These are phyloP conservation scores for Axinella damicornis DNA, from an alignment of 37 sponge, comb jelly and placozoan species.

Conservation along the genomic window DNA sequence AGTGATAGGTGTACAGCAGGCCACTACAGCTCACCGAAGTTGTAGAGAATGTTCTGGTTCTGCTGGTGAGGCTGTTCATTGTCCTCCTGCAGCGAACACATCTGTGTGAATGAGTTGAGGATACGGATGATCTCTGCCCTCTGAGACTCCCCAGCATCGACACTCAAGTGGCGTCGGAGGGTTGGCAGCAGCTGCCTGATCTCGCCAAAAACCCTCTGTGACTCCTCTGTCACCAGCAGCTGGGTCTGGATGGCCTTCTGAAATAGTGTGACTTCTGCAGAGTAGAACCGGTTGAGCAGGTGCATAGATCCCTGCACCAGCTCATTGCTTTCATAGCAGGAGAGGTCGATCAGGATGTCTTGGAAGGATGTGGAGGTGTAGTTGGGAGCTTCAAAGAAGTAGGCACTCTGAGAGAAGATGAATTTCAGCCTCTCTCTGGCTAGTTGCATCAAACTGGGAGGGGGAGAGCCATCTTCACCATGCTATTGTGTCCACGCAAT, in stretches of 20 bases:
- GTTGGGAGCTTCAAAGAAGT: background rate
- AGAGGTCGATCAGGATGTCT: constrained; percentile 41
- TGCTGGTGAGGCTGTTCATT: constrained; percentile 61
- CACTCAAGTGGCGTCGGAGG: background rate
- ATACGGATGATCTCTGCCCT: constrained; percentile 10
- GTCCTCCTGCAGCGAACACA: constrained; percentile 44
- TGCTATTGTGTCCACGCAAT: too few species aligned
- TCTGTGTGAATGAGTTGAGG: background rate
- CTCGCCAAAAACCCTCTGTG: background rate
- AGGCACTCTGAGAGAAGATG: constrained; percentile 2
- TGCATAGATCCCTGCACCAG: constrained; percentile 52
- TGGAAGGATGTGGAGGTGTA: background rate
- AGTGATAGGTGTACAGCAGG: too few species aligned
- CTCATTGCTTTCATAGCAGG: constrained; percentile 52
- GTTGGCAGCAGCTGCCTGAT: background rate
- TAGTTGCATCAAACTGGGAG: background rate
- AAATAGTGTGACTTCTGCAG: constrained; percentile 52
- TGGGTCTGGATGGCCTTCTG: constrained; percentile 58
- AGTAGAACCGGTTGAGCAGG: constrained; percentile 64
- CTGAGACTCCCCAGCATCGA: background rate
- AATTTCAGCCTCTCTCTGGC: constrained; percentile 2
- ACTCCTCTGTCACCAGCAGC: constrained; percentile 27
- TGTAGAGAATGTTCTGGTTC: constrained; percentile 82
- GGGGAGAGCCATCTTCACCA: background rate
- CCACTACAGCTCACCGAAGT: constrained; percentile 50